Evolutionary conservation across 2,888 invertebrate genomes (phyloP).

Genomic region (Cybosia mesomella): DNA sequence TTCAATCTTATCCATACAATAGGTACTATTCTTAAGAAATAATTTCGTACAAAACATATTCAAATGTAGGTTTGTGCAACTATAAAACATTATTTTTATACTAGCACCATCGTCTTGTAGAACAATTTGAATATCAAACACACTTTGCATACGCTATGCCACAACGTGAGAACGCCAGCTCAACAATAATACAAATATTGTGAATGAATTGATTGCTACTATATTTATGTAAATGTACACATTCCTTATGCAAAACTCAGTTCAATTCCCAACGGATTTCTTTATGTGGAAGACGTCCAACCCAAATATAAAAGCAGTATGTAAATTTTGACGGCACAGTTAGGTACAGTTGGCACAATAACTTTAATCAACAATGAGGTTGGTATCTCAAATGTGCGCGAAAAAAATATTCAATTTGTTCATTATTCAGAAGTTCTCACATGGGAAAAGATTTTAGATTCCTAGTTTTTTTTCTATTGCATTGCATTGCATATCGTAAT

Average conservation of each 20-base stretch:
- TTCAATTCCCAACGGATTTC: conserved; percentile 42
- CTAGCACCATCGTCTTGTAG: conserved; percentile 7
- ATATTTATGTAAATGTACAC: conserved; percentile 65
- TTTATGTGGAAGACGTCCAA: conserved; percentile 24
- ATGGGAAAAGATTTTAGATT: conserved; percentile 22
- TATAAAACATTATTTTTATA: conserved; percentile 10
- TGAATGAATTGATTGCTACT: conserved; percentile 67
- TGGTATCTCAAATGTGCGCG: conserved; percentile 18
- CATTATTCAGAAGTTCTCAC: conserved; percentile 21
- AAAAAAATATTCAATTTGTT: conserved; percentile 23
- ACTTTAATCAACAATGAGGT: conserved; percentile 31
- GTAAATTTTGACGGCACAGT: conserved; percentile 39
- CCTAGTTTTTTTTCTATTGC: background rate
- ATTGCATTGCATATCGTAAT: background rate
- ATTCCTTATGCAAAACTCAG: conserved; percentile 53
- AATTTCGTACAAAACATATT: conserved; percentile 29
- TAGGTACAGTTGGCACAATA: conserved; percentile 40
- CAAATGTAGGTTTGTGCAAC: conserved; percentile 25
- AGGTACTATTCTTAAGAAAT: background rate
- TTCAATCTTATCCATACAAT: too few species aligned
- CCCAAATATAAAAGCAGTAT: conserved; percentile 27
- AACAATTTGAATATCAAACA: conserved; percentile 44
- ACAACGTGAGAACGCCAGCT: conserved; percentile 71
- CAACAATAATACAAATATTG: conserved; percentile 40
- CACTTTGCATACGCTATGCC: conserved; percentile 69